Evolutionary conservation across 1,140 invertebrate genomes (phyloP).

Genomic region (Riptortus pedestris): DNA sequence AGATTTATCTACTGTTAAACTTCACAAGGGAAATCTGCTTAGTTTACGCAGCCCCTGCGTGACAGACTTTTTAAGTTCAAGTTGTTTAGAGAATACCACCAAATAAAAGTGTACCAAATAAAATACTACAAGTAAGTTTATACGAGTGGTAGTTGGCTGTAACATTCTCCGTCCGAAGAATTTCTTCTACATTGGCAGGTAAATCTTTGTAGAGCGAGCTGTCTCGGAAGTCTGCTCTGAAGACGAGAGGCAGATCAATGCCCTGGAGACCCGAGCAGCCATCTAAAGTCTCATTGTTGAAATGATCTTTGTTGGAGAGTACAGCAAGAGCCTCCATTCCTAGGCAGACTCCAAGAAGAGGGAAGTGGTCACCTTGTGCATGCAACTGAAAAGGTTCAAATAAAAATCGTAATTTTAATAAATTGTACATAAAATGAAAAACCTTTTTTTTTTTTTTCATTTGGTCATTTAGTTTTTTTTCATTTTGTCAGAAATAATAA

Average conservation of each 20-base stretch:
- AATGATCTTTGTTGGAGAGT: conserved; percentile 49
- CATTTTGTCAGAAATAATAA: no score
- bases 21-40: no score
- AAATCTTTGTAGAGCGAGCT: conserved; percentile 49
- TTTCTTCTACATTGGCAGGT: conserved; percentile 43
- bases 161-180: conserved; percentile 48
- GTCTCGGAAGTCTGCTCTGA: conserved; percentile 34
- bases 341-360: conserved; percentile 78
- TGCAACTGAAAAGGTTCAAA: conserved; percentile 37
- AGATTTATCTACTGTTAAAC: no score
- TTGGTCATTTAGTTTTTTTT: no score
- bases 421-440: no score
- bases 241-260: conserved; percentile 50
- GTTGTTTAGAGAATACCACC: no score
- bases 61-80: no score
- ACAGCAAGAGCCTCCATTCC: conserved; percentile 75
- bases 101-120: no score
- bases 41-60: no score
- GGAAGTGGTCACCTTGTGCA: conserved; percentile 61
- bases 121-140: no score
- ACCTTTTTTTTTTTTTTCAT: no score
- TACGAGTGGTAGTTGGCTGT: conserved; percentile 67
- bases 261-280: conserved; percentile 39
- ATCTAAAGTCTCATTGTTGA: conserved; percentile 34
- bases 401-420: no score